phyloP scores from a whole-genome alignment of 2,797 vertebrate species.

The Rousettus madagascariensis region DNA sequence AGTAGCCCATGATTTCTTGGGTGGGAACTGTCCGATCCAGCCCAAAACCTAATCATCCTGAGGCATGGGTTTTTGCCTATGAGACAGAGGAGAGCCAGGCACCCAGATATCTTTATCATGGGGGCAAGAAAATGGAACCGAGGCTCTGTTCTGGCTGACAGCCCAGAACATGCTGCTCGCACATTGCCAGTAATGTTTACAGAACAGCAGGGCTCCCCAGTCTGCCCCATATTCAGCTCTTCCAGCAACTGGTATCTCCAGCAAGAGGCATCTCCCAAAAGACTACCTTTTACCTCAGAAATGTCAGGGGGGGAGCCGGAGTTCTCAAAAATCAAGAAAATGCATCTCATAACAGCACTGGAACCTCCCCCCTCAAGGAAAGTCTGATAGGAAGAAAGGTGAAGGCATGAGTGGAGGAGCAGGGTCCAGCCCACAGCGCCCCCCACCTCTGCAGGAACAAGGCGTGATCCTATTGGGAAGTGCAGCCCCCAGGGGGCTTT shows the following conservation, averaged over 20 bases:
- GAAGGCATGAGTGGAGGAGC: too few species aligned
- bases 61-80: background rate
- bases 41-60: background rate
- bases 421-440: too few species aligned
- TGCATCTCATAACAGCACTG: too few species aligned
- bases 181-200: background rate
- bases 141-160: background rate
- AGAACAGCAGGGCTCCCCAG: background rate
- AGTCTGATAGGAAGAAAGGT: background rate
- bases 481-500: background rate
- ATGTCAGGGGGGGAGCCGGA: background rate
- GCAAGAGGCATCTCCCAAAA: background rate
- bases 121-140: background rate
- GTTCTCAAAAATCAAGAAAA: background rate
- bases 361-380: background rate
- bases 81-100: background rate
- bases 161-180: background rate
- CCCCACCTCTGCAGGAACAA: background rate
- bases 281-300: background rate
- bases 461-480: background rate
- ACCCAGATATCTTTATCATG: background rate
- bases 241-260: background rate
- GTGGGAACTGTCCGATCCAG: background rate
- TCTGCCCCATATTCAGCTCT: background rate
- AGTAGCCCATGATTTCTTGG: background rate